These are phyloP conservation scores for Crenichthys baileyi DNA, from an alignment of 2,797 vertebrate species.

Conservation along the genomic window DNA sequence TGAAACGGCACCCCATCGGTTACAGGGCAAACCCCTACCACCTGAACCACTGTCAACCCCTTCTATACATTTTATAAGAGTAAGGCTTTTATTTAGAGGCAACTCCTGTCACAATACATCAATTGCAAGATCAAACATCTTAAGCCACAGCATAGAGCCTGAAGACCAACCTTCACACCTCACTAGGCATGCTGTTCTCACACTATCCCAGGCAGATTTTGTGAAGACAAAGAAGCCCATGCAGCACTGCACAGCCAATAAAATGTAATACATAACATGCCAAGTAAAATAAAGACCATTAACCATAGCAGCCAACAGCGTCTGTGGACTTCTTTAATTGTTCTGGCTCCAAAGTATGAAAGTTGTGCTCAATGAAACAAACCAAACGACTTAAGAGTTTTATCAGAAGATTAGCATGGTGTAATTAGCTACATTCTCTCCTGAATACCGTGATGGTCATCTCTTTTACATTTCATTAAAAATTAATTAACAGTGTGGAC, in stretches of 20 bases:
- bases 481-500: neutral
- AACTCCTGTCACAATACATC: neutral
- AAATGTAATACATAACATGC: neutral
- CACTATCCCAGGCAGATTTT: neutral
- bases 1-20: no score
- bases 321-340: neutral
- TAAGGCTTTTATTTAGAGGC: neutral
- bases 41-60: no score
- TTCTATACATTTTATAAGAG: neutral
- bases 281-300: neutral
- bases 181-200: neutral
- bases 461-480: neutral
- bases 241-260: neutral
- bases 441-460: neutral
- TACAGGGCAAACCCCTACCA: no score
- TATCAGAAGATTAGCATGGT: neutral
- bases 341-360: neutral
- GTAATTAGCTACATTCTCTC: neutral
- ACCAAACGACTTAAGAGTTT: neutral
- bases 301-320: neutral
- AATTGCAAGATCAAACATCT: neutral
- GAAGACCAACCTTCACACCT: conserved; percentile 1
- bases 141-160: neutral
- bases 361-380: neutral
- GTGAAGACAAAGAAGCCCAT: neutral